Evolutionary conservation across 2,797 vertebrate species (phyloP), one percentile per base, ranked within the genome.

Genomic region (Channa striata): DNA sequence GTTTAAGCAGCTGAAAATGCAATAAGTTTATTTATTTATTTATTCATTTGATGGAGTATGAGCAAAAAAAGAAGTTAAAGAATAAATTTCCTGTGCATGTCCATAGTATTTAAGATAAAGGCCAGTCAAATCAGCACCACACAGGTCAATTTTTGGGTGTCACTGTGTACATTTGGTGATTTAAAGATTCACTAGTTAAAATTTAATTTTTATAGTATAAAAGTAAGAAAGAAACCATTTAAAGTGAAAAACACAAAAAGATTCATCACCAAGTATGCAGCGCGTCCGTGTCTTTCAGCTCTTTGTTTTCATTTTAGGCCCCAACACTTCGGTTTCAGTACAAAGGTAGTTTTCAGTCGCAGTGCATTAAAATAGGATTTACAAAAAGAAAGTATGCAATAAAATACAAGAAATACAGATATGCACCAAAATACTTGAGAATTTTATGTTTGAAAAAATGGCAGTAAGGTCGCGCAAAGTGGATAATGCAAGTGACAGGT

Each of bases 1-100:
- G 57, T 61, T 39, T 68, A 46, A 80, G 67, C 56, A 58, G 68
- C 61, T 16, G 68, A 62, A 80, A 74, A 68, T 34, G 33, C 34
- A 75, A 37, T 59, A 59, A 68, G 36, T 67, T 66, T 30, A 4
- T 30, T 30, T n/a, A n/a, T 30, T 30, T 30, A 4, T 30, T 30
- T 30, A 4, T 30, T 30, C 25, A 30, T 66, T 83, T 67, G 46
- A 81, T 56, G 37, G 25, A 48, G n/a, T 11, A 17, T 20, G 17
- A 67, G 68, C 68, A 82, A 69, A 44, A 59, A 63, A 67, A 59
- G 36, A 56, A 39, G 33, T 63, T 72, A 70, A 78, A 63, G 68
- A 77, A 23, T 17, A 40, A 43, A 57, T 37, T 64, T 40, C 20
- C 21, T 20, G 39, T 63, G 60, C 43, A 51, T 23, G 48, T 39